Conservation (phyloP, 2,888 invertebrate genomes). For the Malachius bipustulatus region DNA sequence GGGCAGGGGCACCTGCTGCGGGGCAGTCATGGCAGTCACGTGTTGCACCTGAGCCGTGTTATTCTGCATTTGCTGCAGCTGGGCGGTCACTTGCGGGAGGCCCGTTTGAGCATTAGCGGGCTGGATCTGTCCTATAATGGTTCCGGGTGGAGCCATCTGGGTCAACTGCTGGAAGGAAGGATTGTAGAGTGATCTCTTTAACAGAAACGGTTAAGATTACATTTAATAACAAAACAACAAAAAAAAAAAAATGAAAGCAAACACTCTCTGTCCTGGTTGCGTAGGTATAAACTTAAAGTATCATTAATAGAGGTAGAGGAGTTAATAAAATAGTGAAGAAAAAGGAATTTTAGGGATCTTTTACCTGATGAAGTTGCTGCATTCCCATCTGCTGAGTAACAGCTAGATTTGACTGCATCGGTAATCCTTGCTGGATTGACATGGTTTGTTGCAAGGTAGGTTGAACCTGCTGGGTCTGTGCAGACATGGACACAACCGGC, state of each 20-base stretch:
- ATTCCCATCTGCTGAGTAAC: constrained; percentile 39
- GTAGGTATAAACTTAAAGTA: too few relatives aligned
- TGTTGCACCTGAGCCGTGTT: constrained; percentile 20
- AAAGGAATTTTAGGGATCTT: too few relatives aligned
- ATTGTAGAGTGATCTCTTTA: constrained; percentile 16
- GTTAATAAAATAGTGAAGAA: too few relatives aligned
- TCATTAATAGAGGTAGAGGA: too few relatives aligned
- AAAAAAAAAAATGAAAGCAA: constrained; percentile 7
- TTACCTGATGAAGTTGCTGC: constrained; percentile 49
- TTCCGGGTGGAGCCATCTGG: constrained; percentile 42
- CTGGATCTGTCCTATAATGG: constrained; percentile 37
- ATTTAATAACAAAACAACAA: constrained; percentile 7
- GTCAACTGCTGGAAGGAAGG: constrained; percentile 37
- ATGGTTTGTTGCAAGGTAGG: constrained; percentile 44
- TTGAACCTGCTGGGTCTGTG: constrained; percentile 41
- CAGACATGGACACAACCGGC: constrained; percentile 54
- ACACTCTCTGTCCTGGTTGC: too few relatives aligned
- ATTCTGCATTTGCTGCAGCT: constrained; percentile 28
- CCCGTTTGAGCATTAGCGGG: constrained; percentile 27
- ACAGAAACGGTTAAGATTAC: constrained; percentile 10
- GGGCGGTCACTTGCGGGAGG: constrained; percentile 30
- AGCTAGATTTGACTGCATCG: constrained; percentile 39
- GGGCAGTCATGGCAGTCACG: constrained; percentile 29
- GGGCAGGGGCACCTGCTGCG: constrained; percentile 32
- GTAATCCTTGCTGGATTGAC: constrained; percentile 45